Percentiles rank a stretch among this genome's conserved stretches.
Evolutionary conservation across 2,113 vertebrate genomes (phyloP).

Genomic region (Tragelaphus imberbis): DNA sequence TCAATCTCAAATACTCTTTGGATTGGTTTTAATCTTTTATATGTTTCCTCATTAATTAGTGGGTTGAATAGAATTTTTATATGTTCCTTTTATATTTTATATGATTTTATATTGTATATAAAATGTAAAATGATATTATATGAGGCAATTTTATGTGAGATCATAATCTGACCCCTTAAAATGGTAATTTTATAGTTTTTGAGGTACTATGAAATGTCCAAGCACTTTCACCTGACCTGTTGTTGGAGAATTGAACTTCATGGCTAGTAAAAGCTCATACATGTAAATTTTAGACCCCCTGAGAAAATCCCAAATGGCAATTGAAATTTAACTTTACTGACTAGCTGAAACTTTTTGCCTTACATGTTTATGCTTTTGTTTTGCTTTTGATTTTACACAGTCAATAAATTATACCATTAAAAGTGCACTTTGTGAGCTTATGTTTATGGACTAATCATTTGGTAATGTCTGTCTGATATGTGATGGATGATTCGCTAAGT

Average conservation of each 20-base stretch:
- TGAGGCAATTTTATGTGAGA: not conserved
- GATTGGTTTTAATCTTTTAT: not conserved
- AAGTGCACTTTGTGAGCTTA: not conserved
- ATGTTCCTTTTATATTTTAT: not conserved
- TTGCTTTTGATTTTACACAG: not conserved
- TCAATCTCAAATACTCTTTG: not conserved
- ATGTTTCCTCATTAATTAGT: not conserved
- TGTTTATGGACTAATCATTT: not conserved
- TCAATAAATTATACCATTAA: not conserved
- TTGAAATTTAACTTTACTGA: not conserved
- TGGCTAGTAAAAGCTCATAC: not conserved
- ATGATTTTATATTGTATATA: not conserved
- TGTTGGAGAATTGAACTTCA: not conserved
- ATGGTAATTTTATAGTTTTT: not conserved
- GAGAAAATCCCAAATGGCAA: not conserved
- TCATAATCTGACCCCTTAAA: not conserved
- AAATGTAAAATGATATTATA: not conserved
- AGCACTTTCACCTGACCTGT: not conserved
- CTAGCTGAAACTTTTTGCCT: not conserved
- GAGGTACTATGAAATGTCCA: not conserved
- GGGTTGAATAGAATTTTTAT: not conserved
- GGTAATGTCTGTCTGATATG: not conserved
- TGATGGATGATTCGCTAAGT: not conserved
- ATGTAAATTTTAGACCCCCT: not conserved
- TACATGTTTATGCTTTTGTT: not conserved